A percentile compares a stretch with the other conserved stretches of the same genome.
Evolutionary conservation across 2,797 vertebrate species (phyloP).

Genomic region (Melanotaenia nigrans): DNA sequence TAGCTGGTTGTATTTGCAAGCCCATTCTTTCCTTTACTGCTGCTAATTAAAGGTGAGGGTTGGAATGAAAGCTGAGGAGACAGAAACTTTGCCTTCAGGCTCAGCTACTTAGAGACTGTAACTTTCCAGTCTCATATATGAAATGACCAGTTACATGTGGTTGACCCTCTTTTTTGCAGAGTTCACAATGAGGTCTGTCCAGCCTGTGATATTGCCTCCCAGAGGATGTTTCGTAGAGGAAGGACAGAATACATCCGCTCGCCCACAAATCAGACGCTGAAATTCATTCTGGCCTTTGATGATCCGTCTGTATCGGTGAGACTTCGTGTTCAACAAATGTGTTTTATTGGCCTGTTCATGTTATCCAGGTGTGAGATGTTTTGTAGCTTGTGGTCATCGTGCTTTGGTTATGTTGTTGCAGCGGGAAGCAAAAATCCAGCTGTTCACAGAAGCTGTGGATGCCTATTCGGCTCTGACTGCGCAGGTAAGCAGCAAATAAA

Average conservation of each 20-base stretch:
- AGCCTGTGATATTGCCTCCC: slow-evolving; percentile 82
- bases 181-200: slow-evolving; percentile 83
- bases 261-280: slow-evolving; percentile 80
- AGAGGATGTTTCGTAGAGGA: slow-evolving; percentile 84
- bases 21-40: background rate
- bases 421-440: slow-evolving; percentile 80
- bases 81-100: background rate
- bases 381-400: background rate
- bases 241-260: slow-evolving; percentile 85
- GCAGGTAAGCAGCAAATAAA: slow-evolving; percentile 65
- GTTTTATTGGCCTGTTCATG: background rate
- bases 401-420: slow-evolving; percentile 46
- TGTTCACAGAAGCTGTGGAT: slow-evolving; percentile 80
- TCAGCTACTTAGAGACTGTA: background rate
- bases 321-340: accelerated
- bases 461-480: slow-evolving; percentile 79
- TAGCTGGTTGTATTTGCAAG: background rate
- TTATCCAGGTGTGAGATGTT: background rate
- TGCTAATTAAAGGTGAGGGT: background rate
- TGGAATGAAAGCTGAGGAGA: background rate
- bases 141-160: background rate
- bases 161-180: slow-evolving; percentile 53
- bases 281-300: slow-evolving; percentile 80
- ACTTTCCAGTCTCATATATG: background rate
- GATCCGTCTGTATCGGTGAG: slow-evolving; percentile 77